Conservation (phyloP, 2,888 invertebrate species). For the Lamproptera curius region DNA sequence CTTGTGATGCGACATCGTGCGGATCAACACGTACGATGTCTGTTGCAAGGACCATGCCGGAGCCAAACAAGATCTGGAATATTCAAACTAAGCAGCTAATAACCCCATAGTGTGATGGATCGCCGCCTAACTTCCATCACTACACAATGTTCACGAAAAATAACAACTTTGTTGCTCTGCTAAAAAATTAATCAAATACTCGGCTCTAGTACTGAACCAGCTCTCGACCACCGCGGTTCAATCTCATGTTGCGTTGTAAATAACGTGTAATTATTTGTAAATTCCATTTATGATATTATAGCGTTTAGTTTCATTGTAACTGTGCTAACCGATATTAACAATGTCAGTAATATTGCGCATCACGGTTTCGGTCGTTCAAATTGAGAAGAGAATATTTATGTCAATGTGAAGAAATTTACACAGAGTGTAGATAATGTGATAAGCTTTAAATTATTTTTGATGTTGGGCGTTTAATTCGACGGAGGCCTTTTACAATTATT, state of each 20-base stretch:
- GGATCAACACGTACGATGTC: no score
- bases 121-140: no score
- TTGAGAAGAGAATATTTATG: slow-evolving; percentile 9
- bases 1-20: slow-evolving; percentile 61
- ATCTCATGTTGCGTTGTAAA: no score
- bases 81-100: no score
- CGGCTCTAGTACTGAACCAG: no score
- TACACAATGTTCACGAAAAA: no score
- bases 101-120: no score
- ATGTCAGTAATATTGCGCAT: slow-evolving; percentile 1
- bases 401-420: slow-evolving; percentile 41
- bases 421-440: slow-evolving; percentile 56
- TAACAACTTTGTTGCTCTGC: no score
- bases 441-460: slow-evolving; percentile 76
- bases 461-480: slow-evolving; percentile 39
- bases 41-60: no score
- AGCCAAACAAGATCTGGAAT: no score
- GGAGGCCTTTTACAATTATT: slow-evolving; percentile 30
- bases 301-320: slow-evolving; percentile 20
- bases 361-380: slow-evolving; percentile 5
- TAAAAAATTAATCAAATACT: no score
- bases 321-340: slow-evolving; percentile 13
- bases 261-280: slow-evolving; percentile 38
- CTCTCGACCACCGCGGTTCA: no score
- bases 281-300: slow-evolving; percentile 32